Percentiles rank a stretch among this genome's conserved stretches.
Evolutionary conservation across 1,140 invertebrate genomes (phyloP).

Genomic region (Diabrotica virgifera): DNA sequence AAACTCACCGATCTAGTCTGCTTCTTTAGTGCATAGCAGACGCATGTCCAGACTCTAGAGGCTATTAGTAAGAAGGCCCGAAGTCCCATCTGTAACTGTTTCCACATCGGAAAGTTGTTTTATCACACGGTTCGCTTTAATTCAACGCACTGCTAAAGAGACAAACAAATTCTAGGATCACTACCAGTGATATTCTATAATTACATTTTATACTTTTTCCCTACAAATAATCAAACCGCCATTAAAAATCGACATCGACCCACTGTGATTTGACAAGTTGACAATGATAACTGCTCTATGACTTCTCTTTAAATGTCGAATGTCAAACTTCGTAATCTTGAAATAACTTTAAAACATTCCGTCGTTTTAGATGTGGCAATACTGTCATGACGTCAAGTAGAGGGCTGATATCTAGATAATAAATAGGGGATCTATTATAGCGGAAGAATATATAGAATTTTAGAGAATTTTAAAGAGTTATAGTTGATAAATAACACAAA

Average conservation of each 20-base stretch:
- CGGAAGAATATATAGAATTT: too few relatives aligned
- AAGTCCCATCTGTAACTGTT: slow-evolving; percentile 95
- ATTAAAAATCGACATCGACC: slow-evolving; percentile 31
- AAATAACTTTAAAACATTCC: too few relatives aligned
- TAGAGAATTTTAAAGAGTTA: too few relatives aligned
- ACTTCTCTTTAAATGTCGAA: too few relatives aligned
- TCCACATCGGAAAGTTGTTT: slow-evolving; percentile 73
- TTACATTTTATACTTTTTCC: slow-evolving; percentile 30
- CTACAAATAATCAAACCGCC: slow-evolving; percentile 23
- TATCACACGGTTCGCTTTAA: slow-evolving; percentile 12
- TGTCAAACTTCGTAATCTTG: too few relatives aligned
- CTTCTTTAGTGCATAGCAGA: slow-evolving; percentile 94
- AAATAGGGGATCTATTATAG: too few relatives aligned
- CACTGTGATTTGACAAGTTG: not conserved
- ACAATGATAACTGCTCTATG: too few relatives aligned
- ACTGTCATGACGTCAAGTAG: too few relatives aligned
- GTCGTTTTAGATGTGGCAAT: too few relatives aligned
- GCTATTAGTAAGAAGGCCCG: slow-evolving; percentile 91
- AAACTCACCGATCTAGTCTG: slow-evolving; percentile 91
- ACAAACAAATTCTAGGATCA: slow-evolving; percentile 15
- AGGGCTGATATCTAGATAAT: too few relatives aligned
- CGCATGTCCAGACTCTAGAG: slow-evolving; percentile 96
- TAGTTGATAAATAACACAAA: too few relatives aligned
- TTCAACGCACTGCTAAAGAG: slow-evolving; percentile 1
- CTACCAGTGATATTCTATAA: slow-evolving; percentile 20